phyloP scores from a whole-genome alignment of 2,888 invertebrate species.

The Luffia ferchaultella region DNA sequence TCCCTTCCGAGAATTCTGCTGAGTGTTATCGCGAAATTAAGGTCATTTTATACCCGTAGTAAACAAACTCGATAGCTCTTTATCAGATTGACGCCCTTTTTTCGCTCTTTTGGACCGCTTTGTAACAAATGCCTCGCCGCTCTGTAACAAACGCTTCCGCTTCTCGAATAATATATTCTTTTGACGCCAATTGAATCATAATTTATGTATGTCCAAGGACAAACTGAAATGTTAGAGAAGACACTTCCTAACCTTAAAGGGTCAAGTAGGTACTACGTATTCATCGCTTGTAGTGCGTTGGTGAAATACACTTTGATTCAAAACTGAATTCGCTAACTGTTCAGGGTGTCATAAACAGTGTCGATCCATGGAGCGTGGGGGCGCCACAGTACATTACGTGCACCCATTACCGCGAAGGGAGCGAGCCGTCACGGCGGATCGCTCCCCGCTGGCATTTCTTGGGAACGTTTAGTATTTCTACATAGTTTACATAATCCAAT shows the following conservation, averaged over 20 bases:
- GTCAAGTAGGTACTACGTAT: background rate
- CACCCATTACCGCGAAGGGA: background rate
- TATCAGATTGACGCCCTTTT: background rate
- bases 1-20: constrained; percentile 17
- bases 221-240: background rate
- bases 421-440: background rate
- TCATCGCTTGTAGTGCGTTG: background rate
- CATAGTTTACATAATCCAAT: constrained; percentile 41
- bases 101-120: background rate
- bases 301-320: background rate
- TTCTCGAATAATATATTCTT: background rate
- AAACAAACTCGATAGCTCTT: background rate
- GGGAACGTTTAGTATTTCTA: constrained; percentile 26
- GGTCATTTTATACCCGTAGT: constrained; percentile 15
- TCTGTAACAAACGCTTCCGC: background rate
- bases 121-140: background rate
- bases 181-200: background rate
- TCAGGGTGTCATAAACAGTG: too few species aligned
- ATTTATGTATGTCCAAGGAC: background rate
- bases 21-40: constrained; percentile 19
- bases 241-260: background rate
- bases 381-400: background rate
- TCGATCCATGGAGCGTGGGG: too few species aligned
- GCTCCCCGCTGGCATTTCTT: constrained; percentile 1
- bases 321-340: background rate